A percentile compares a stretch with the other conserved stretches of the same genome.
Conservation (phyloP, 2,797 vertebrate species). For the Enteromius trimaculatus region DNA sequence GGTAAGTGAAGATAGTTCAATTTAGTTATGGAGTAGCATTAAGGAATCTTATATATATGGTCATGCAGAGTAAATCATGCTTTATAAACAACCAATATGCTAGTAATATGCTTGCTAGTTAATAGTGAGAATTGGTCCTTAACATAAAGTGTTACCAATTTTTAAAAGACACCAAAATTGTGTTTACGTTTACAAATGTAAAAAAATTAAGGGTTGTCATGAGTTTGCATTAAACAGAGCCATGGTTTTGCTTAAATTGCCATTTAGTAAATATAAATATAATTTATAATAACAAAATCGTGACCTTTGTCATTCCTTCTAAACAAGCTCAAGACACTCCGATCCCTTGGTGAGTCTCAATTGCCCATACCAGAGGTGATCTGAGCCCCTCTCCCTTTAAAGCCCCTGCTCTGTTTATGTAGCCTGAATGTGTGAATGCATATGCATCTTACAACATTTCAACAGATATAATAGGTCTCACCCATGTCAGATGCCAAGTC, state of each 20-base stretch:
- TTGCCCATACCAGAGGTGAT: conserved; percentile 26
- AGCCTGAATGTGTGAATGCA: conserved; percentile 20
- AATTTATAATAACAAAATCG: conserved; percentile 3
- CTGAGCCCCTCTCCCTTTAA: conserved; percentile 17
- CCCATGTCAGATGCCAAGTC: conserved; percentile 32
- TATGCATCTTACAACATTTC: conserved; percentile 41
- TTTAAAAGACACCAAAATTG: background rate
- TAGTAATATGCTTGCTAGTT: background rate
- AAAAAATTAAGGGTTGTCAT: background rate
- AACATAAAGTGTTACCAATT: background rate
- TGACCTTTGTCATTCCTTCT: conserved; percentile 32
- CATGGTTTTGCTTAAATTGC: background rate
- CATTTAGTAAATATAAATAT: conserved; percentile 13
- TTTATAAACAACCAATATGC: background rate
- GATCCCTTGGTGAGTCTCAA: conserved; percentile 7
- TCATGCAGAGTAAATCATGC: background rate
- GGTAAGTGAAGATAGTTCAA: background rate
- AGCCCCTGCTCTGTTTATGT: conserved; percentile 32
- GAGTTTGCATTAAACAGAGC: conserved; percentile 8
- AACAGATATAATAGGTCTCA: conserved; percentile 38
- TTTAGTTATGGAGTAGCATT: background rate
- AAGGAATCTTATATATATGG: background rate
- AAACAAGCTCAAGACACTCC: conserved; percentile 19
- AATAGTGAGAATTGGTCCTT: background rate
- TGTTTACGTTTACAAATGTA: background rate